Percentiles rank a stretch among this genome's conserved stretches.
These are phyloP conservation scores for Mallotus villosus DNA, from an alignment of 2,797 vertebrate species.

Conservation along the genomic window DNA sequence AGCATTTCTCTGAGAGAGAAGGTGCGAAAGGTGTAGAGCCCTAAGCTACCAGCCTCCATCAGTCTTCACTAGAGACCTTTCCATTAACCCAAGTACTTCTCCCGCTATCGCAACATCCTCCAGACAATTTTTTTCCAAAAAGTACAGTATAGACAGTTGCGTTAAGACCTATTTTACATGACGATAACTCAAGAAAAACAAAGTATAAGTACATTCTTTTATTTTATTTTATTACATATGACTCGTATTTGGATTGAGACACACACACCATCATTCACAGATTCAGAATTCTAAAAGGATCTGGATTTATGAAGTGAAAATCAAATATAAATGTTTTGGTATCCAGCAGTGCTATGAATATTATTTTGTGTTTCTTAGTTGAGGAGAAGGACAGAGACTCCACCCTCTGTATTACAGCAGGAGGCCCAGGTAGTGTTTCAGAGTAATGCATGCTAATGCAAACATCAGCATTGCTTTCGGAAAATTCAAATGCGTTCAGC, in stretches of 20 bases:
- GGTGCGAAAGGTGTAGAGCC: conserved; percentile 54
- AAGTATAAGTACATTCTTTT: not conserved
- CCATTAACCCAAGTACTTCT: conserved; percentile 57
- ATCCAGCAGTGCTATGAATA: conserved; percentile 59
- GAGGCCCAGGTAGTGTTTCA: conserved; percentile 72
- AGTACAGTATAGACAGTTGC: not conserved
- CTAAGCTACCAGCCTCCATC: conserved; percentile 57
- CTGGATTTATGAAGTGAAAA: conserved; percentile 5
- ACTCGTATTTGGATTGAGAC: conserved; percentile 40
- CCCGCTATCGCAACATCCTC: conserved; percentile 4
- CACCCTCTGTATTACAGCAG: conserved; percentile 72
- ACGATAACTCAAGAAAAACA: not conserved
- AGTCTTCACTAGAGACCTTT: conserved; percentile 35
- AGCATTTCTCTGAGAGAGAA: conserved; percentile 35
- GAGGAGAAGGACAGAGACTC: conserved; percentile 61
- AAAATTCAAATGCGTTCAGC: conserved; percentile 77
- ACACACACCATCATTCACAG: conserved; percentile 1
- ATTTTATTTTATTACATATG: not conserved
- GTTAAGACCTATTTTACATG: not conserved
- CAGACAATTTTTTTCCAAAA: conserved; percentile 49
- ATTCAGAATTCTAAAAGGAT: not conserved
- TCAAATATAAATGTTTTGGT: conserved; percentile 36
- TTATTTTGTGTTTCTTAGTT: conserved; percentile 65
- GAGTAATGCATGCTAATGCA: conserved; percentile 83
- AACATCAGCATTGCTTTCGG: conserved; percentile 79